Evolutionary conservation across 1,140 invertebrate species (phyloP), one percentile per base, ranked within the genome.

Genomic region (Drosophila setifemur): DNA sequence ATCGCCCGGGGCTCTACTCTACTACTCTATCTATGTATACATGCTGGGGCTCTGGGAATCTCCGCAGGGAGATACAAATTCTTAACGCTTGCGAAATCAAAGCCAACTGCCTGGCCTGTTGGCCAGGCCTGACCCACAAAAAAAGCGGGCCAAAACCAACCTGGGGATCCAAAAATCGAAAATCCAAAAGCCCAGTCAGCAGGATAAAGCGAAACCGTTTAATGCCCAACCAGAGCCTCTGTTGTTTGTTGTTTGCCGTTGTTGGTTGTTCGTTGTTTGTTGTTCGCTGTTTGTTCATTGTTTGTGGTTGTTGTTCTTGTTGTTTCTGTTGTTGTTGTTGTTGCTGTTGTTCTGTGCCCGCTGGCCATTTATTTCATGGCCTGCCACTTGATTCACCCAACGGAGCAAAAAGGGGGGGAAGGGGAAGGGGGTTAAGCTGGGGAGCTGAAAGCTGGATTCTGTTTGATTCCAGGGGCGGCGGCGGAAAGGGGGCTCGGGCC

Each of bases 121-220:
- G n/a, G n/a, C n/a, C n/a, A n/a, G n/a, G n/a, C 52, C 39, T 47
- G 28, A 69, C 53, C 54, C 43, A 58, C n/a, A n/a, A n/a, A n/a
- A n/a, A 31, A 68, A 37, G 44, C 11, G 19, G 8, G 19, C n/a
- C 8, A 42, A 42, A 43, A 25, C 31, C 67, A 60, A 63, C 50
- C 77, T 68, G 50, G 39, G 3, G 21, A 23, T 19, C 35, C 12
- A 4, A 35, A 44, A 31, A 33, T 12, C 19, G 35, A 11, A 8
- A 50, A 23, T 6, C 42, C 23, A 39, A 76, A 57, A 73, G 73
- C 79, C 49, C 79, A 74, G 79, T 85, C 69, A 79, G 74, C 70
- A 79, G 74, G 70, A 83, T 85, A 71, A 85, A 83, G 77, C 55
- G 64, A 79, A 52, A 85, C 33, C 78, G 64, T 73, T 83, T 83